Base-by-base conservation (phyloP, 2,888 invertebrate species). In the Hyles lineata region DNA sequence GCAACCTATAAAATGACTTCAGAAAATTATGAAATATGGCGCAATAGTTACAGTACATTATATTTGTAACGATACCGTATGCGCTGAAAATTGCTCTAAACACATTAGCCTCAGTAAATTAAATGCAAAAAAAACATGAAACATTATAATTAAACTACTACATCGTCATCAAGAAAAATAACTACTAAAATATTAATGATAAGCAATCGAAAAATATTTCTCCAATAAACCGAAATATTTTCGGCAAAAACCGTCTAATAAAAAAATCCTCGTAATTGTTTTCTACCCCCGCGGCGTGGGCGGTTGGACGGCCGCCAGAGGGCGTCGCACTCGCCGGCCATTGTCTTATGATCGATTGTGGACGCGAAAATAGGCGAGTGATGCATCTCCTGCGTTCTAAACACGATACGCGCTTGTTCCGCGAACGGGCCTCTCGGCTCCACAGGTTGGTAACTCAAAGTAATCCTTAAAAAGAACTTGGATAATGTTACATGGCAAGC, bases 241-340 rank as follows among this genome's bases (percentile, higher is more conserved):
- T 7, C 23, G 15, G 11, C 11, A 43, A 11, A 23, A 58, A 23
- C 17, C 17, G 60, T 17, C 23, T 60, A 60, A 60, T 60, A 60
- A 60, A 23, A 59, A 17, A 52, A 32, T 21, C 32, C 11, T 55
- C 1, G 43, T 70, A 62, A 73, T 73, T 70, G 72, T 52, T 76
- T 75, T 76, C 79, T 72, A 83, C 78, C 83, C 85, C 83, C 84
- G 79, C 73, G 79, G 82, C 82, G 82, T 81, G 82, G 72, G 77
- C 63, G 73, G 62, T 80, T 85, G 85, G 86, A 82, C 59, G 67
- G 52, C 11, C 71, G 80, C 81, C 85, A 86, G 85, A 84, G 86
- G 82, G 82, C 86, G 84, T 79, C 84, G 85, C 79, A 70, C 81
- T 82, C 80, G 76, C 72, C 79, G 85, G 84, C 82, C 84, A 80